Conservation (phyloP, 2,888 invertebrate species). For the Lasius platythorax region DNA sequence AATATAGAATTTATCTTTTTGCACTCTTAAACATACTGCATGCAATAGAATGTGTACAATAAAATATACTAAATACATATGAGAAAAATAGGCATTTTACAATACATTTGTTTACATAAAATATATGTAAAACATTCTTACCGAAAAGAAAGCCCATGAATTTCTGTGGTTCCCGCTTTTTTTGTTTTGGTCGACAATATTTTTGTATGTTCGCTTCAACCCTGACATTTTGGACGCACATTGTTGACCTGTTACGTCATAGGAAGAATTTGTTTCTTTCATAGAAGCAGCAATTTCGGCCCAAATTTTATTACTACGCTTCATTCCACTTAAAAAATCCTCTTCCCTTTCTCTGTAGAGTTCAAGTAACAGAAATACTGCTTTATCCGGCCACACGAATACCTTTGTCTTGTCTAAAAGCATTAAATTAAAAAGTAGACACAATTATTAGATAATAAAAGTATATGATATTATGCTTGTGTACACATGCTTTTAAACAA, state of each 20-base stretch:
- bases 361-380: no score
- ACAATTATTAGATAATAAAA: conserved; percentile 4
- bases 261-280: no score
- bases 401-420: conserved; percentile 27
- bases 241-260: no score
- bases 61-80: not conserved
- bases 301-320: no score
- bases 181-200: not conserved
- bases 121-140: not conserved
- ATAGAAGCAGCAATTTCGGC: no score
- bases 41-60: not conserved
- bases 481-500: conserved; percentile 15
- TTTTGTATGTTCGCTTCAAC: no score
- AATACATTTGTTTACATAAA: not conserved
- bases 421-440: not conserved
- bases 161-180: conserved; percentile 8
- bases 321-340: no score
- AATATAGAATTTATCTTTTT: not conserved
- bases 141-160: conserved; percentile 9
- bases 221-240: no score
- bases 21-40: not conserved
- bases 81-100: not conserved
- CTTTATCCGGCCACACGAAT: no score
- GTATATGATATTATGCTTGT: not conserved
- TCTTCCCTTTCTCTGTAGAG: no score